Evolutionary conservation across 2,888 invertebrate species (phyloP).

Genomic region (Stenchaetothrips biformis): DNA sequence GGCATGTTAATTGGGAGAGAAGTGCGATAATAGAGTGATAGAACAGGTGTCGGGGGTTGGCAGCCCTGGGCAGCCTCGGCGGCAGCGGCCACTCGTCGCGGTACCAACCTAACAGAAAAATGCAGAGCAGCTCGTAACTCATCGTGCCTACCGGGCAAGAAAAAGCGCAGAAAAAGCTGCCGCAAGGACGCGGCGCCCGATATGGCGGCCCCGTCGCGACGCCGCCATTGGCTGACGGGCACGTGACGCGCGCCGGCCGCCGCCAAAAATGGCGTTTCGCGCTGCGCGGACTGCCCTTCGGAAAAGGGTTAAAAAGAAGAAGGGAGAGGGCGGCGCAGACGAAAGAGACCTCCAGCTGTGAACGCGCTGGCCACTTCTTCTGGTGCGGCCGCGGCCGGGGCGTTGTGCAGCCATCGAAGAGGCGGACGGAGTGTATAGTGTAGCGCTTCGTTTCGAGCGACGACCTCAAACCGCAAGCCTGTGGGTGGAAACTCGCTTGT

Average conservation of each 20-base stretch:
- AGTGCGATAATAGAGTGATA: conserved; percentile 23
- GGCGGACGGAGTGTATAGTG: too few species aligned
- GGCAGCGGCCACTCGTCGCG: neutral
- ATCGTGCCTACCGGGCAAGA: too few species aligned
- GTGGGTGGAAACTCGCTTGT: too few species aligned
- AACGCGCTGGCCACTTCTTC: too few species aligned
- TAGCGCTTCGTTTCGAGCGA: too few species aligned
- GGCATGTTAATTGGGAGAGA: conserved; percentile 18
- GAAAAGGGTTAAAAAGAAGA: neutral
- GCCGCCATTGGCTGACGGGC: neutral
- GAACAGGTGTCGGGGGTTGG: conserved; percentile 2
- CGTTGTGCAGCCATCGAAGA: too few species aligned
- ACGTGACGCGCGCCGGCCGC: too few species aligned
- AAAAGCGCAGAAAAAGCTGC: too few species aligned
- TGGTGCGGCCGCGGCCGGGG: too few species aligned
- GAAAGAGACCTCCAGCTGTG: too few species aligned
- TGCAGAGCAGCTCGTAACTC: neutral
- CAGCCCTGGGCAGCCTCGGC: neutral
- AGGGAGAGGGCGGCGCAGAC: too few species aligned
- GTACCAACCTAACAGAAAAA: conserved; percentile 17
- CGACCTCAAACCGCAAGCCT: too few species aligned
- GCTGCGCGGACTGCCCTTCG: neutral
- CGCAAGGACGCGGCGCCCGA: neutral
- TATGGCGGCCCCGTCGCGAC: neutral
- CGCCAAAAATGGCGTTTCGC: neutral